Evolutionary conservation across 2,888 invertebrate genomes (phyloP), one percentile per base, ranked within the genome.

Genomic region (Sinopyrophorus schimmeli): DNA sequence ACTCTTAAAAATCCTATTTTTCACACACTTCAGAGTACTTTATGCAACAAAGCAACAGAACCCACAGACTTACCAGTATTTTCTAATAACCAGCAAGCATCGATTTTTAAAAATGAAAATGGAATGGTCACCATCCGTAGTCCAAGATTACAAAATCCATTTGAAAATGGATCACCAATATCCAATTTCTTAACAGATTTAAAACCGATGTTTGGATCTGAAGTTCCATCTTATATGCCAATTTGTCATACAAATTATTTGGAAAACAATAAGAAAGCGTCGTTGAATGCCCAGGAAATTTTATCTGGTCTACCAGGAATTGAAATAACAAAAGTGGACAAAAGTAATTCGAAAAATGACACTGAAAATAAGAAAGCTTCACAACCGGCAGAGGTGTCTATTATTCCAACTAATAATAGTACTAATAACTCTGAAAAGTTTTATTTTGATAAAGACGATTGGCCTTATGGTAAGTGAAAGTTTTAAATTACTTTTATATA

Each of bases 41-140:
- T 78, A 7, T 76, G 76, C 0, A 60, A 59, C 15, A 72, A 74
- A 51, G 74, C 0, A 74, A 74, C 0, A 74, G 54, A 55, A 10
- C 62, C 64, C 39, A 49, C 59, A 4, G 61, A 64, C 30, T 49
- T 60, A 16, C 55, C 58, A 3, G 51, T 54, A 3, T 53, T 61
- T 9, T 54, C 60, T 14, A 73, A 71, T 61, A 73, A 75, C 52
- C 80, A 80, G 43, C 83, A 82, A 37, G 82, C 83, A 2, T 80
- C 84, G 2, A 84, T 84, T 53, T 83, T 84, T 59, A 84, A 82
- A 59, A 82, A 82, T 55, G 84, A 83, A 52, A 83, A 84, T 62
- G 89, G 89, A 5, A 90, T 90, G 89, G 90, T 88, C 49, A 90
- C 90, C 0, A 91, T 90, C 35, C 76, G 90, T 6, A 89, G 89